Evolutionary conservation across 2,888 invertebrate genomes (phyloP), one percentile per base, ranked within the genome.

Genomic region (Stenolophus ochropezus): DNA sequence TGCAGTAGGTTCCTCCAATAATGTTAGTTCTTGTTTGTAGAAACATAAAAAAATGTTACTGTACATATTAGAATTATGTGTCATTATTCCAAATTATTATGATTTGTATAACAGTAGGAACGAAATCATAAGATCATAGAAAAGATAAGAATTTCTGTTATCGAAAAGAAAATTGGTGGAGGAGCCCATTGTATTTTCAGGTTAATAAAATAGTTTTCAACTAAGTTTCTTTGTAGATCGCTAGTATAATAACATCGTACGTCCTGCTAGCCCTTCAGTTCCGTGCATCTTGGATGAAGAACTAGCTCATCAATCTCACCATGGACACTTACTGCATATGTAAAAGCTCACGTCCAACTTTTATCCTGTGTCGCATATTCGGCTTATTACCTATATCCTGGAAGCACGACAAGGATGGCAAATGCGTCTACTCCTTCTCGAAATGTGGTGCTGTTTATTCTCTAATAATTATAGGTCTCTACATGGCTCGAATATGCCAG

Each of bases 321-420:
- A 69, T 69, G 65, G 8, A 16, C 5, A 14, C 21, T 18, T 61
- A 18, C 27, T 89, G 88, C 82, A 78, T 88, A 6, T 89, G 89
- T 83, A 85, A 85, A 84, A 85, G 86, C 5, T 25, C 88, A 0
- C 77, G 80, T 2, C 86, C 86, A 1, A 82, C 84, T 2, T 75
- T 88, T 5, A 16, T 79, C 0, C 53, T 87, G 3, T 84, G 85
- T 27, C 86, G 87, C 82, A 2, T 88, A 1, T 84, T 87, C 25
- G 89, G 89, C 6, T 84, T 87, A 42, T 86, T 88, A 49, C 89
- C 89, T 2, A 83, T 88, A 4, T 84, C 83, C 2, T 87, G 86
- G 83, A 82, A 56, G 0, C 87, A 89, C 82, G 77, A 83, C 82
- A 78, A 83, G 8, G 84, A 86, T 51, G 86, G 86, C 2, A 83